Evolutionary conservation across 2,113 vertebrate species (phyloP).

Genomic region (Gambusia affinis): DNA sequence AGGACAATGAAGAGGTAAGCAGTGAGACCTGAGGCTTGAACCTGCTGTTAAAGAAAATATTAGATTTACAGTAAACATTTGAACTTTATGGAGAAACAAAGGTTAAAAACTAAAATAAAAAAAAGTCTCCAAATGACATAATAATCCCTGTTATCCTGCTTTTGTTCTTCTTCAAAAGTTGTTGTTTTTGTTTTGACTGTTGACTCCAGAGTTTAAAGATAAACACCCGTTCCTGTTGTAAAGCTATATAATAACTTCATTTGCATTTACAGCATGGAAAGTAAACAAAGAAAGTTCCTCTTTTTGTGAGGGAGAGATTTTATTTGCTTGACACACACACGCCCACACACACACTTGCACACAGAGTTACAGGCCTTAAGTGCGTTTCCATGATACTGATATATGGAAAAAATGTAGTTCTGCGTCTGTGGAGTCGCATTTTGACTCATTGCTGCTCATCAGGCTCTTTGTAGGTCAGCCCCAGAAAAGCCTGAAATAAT

Average conservation of each 20-base stretch:
- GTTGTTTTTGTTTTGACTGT: not conserved
- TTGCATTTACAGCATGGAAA: conserved; percentile 5
- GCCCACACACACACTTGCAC: too few species aligned
- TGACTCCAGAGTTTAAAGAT: not conserved
- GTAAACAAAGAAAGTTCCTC: conserved; percentile 10
- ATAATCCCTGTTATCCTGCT: not conserved
- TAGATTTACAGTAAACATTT: too few species aligned
- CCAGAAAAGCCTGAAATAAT: not conserved
- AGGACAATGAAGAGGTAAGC: conserved; percentile 89
- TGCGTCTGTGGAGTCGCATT: not conserved
- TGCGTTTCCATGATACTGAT: not conserved
- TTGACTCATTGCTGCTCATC: not conserved
- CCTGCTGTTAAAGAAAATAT: not conserved
- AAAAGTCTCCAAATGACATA: too few species aligned
- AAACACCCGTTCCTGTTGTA: not conserved
- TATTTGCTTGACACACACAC: not conserved
- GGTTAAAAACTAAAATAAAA: too few species aligned
- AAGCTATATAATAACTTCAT: not conserved
- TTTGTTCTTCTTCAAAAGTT: not conserved
- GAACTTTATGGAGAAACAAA: too few species aligned
- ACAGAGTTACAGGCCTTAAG: too few species aligned
- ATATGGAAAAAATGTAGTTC: not conserved
- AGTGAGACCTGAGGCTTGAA: not conserved
- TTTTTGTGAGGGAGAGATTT: conserved; percentile 4
- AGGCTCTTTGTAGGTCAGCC: not conserved